Base-by-base conservation (phyloP, 37 sponge, comb jelly and placozoan genomes). In the Oopsacas minuta region DNA sequence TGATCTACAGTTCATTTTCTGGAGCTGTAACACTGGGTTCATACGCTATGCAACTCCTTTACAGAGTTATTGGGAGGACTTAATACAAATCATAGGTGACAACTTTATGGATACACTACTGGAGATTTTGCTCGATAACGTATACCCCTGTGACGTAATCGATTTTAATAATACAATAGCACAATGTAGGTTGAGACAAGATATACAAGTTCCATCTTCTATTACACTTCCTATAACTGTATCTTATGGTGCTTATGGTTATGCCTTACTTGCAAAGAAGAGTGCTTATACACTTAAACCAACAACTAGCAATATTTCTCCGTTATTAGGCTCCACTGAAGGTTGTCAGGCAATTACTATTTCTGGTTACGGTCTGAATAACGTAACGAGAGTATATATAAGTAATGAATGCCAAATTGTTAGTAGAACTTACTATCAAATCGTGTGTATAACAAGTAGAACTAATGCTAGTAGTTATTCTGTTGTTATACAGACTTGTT, bases 1-100 rank as follows among this genome's bases (percentile, higher is more conserved):
- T 46, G 51, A 17, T 46, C 75, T 61, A 34, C 75, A 61, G 75
- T 61, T 61, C 75, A 3, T 61, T 32, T 61, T 61, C 75, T 61
- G 75, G 75, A n/a, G 30, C 30, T 61, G 75, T 61, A 7, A 20
- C 32, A 61, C 28, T n/a, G 75, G 75, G 1, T 25, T 3, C 5
- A 34, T 61, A 3, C 30, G 3, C 20, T 25, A 25, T 25, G 30
- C 28, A 25, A 20, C 75, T 3, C 75, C 75, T 3, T 5, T 5
- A 32, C 32, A 3, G 5, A 34, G 75, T 12, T 10, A 61, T 12
- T 61, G 75, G 75, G 75, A 34, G 28, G 75, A 61, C 1, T 7
- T 3, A 3, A 61, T 61, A 10, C 20, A 10, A 3, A 34, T 61
- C 7, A 25, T 34, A 20, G 75, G 75, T 5, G 7, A 25, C 22